A percentile compares a stretch with the other conserved stretches of the same genome.
Conservation (phyloP, 2,113 vertebrate genomes). For the Trogon melanurus region DNA sequence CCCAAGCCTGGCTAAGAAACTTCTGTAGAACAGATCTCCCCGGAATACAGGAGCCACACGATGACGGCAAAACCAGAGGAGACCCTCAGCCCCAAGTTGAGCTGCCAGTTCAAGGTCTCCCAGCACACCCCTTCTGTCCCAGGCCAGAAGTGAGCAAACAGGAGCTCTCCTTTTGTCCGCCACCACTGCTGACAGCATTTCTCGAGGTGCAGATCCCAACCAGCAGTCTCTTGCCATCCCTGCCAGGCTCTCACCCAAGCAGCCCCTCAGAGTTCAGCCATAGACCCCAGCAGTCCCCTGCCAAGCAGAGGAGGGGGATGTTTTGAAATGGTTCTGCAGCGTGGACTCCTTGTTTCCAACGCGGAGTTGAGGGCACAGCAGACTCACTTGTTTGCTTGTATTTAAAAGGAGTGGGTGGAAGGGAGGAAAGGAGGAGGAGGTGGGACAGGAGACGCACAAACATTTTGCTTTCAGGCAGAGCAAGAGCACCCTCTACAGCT, state of each 20-base stretch:
- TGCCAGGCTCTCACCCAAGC: background rate
- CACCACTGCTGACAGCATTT: background rate
- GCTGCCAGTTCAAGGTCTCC: background rate
- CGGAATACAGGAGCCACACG: fast-evolving
- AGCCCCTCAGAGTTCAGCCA: background rate
- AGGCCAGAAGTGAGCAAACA: background rate
- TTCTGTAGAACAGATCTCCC: background rate
- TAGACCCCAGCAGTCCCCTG: background rate
- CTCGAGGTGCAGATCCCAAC: background rate
- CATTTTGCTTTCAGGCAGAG: slow-evolving; percentile 4
- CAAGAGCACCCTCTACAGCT: slow-evolving; percentile 76
- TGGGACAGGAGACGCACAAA: background rate
- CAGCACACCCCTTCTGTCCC: background rate
- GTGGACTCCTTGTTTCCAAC: background rate
- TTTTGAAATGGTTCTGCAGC: background rate
- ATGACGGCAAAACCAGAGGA: background rate
- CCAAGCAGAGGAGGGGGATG: background rate
- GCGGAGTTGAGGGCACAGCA: background rate
- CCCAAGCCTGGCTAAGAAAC: background rate
- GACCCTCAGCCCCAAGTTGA: background rate
- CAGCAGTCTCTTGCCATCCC: background rate
- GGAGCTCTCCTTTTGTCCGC: background rate
- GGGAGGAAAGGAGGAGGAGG: background rate
- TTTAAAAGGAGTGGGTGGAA: background rate
- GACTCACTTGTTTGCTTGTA: background rate